Conservation (phyloP, 2,113 vertebrate genomes). For the Rhinoderma darwinii region DNA sequence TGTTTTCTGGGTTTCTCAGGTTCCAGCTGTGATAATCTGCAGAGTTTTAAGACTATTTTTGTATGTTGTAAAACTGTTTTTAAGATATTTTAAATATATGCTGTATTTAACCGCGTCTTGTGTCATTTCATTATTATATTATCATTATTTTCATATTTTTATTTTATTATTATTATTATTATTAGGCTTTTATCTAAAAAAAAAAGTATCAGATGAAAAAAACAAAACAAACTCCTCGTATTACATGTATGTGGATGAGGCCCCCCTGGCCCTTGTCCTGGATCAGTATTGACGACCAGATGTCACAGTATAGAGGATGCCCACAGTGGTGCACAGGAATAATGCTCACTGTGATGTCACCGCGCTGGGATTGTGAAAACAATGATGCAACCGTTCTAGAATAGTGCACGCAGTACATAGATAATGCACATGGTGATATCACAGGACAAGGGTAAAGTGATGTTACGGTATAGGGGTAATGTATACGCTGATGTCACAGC, state of each 20-base stretch:
- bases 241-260: too few relatives aligned
- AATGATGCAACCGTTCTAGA: background rate
- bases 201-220: background rate
- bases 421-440: background rate
- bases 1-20: background rate
- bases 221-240: too few relatives aligned
- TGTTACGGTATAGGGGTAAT: background rate
- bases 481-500: background rate
- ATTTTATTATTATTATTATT: too few relatives aligned
- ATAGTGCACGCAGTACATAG: too few relatives aligned
- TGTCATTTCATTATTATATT: background rate
- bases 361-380: background rate
- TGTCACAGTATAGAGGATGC: too few relatives aligned
- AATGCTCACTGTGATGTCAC: background rate
- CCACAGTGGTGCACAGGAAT: too few relatives aligned
- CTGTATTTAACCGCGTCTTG: slow-evolving; percentile 13
- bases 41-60: slow-evolving; percentile 40
- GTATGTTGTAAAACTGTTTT: slow-evolving; percentile 51
- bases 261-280: background rate
- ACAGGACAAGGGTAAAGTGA: background rate
- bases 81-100: slow-evolving; percentile 49
- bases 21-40: background rate
- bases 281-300: background rate
- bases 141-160: background rate
- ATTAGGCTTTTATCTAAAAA: background rate